These are phyloP conservation scores for Trissolcus basalis DNA, from an alignment of 1,140 invertebrate species.

Conservation along the genomic window DNA sequence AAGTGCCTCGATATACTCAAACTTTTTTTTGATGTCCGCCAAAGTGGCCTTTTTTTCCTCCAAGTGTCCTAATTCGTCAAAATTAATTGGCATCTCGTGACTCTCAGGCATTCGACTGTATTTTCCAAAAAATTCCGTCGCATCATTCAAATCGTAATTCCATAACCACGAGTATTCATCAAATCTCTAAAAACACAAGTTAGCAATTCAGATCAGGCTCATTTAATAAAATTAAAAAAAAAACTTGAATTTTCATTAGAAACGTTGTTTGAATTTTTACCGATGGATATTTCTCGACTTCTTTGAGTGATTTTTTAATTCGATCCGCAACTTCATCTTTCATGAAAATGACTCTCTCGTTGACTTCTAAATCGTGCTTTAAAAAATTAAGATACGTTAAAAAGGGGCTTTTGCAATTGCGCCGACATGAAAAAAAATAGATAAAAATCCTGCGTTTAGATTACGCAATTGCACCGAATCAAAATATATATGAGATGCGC, in stretches of 20 bases:
- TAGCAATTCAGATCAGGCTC: background rate
- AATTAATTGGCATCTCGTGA: constrained; percentile 75
- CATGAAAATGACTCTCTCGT: constrained; percentile 68
- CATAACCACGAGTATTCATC: constrained; percentile 80
- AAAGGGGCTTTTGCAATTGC: too few relatives aligned
- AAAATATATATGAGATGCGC: too few relatives aligned
- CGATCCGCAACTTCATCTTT: constrained; percentile 68
- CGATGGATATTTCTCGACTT: constrained; percentile 61
- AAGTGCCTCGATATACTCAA: constrained; percentile 80
- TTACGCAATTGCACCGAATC: too few relatives aligned
- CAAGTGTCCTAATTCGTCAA: constrained; percentile 55
- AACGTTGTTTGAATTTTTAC: constrained; percentile 39
- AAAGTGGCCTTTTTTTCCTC: constrained; percentile 77
- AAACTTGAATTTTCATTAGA: background rate
- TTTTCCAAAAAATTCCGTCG: constrained; percentile 80
- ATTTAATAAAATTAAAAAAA: background rate
- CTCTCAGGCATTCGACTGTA: constrained; percentile 79
- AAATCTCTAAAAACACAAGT: constrained; percentile 54
- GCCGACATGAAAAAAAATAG: too few relatives aligned
- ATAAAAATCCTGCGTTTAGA: too few relatives aligned
- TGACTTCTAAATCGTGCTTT: constrained; percentile 65
- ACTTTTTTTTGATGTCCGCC: constrained; percentile 79
- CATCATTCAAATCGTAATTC: constrained; percentile 80
- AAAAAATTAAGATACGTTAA: constrained; percentile 34
- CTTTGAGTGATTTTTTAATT: constrained; percentile 61